Percentiles rank a stretch among this genome's conserved stretches.
phyloP scores from a whole-genome alignment of 1,140 invertebrate species.

The Stenopsyche tienmushanensis region DNA sequence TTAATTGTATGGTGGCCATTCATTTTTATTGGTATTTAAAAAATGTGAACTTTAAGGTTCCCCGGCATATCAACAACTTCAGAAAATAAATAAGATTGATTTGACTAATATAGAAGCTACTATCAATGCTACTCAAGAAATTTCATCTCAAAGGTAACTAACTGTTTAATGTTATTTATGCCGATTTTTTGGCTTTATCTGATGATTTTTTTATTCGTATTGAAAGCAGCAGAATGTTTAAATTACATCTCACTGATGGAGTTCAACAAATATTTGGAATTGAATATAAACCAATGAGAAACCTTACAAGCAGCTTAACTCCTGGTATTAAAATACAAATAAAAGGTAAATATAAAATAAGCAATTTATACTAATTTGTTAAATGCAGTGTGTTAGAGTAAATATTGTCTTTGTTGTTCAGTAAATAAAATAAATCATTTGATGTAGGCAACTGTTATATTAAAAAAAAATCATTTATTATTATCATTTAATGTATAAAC shows the following conservation, averaged over 20 bases:
- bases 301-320: conserved; percentile 60
- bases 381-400: neutral
- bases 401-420: no score
- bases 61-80: conserved; percentile 54
- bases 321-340: conserved; percentile 67
- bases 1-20: neutral
- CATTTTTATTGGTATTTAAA: neutral
- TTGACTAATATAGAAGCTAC: conserved; percentile 53
- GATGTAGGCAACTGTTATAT: no score
- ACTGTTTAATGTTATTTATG: no score
- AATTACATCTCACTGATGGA: conserved; percentile 76
- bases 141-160: conserved; percentile 46
- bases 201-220: neutral
- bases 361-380: neutral
- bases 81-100: conserved; percentile 52
- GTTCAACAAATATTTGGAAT: conserved; percentile 67
- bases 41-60: conserved; percentile 44
- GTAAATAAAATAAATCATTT: no score
- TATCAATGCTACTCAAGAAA: conserved; percentile 48
- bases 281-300: conserved; percentile 68
- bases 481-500: no score
- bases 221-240: neutral
- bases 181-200: neutral
- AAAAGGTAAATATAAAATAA: conserved; percentile 50
- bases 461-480: no score